Base-by-base conservation (phyloP, 2,888 invertebrate species). In the Acanthococcus lagerstroemiae region DNA sequence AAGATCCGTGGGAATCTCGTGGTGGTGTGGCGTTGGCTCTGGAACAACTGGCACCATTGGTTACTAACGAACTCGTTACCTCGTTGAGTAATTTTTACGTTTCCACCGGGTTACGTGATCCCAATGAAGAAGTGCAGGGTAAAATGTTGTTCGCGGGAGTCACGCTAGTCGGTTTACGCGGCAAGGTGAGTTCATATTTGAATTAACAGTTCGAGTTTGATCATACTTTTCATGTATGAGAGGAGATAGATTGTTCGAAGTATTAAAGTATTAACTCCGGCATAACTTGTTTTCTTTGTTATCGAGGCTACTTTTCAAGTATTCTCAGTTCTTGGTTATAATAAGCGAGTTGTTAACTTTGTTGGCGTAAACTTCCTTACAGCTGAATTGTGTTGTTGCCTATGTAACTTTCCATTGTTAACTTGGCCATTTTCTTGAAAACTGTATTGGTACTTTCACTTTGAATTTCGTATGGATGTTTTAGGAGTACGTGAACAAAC, bases 91-190 rank as follows among this genome's bases (percentile, higher is more conserved):
- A 84, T 71, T 92, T 92, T 77, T 88, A 91, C 77, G 94, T 97
- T 46, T 84, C 87, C 4, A 84, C 84, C 63, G 69, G 69, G 50
- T 81, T 99, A 50, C 87, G 87, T 1, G 99, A 99, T 80, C 81
- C 95, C 22, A 83, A 86, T 74, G 84, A 76, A n/a, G 76, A 77
- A 46, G 81, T 81, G 21, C 83, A 94, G 65, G 87, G 86, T 25
- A 86, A 90, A 76, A 96, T 99, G 95, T 80, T 95, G 67, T 86
- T 86, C 69, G 94, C 96, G 15, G 95, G 96, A n/a, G 83, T 95
- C 70, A 87, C 87, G 56, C 84, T 91, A 68, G 91, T 97, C 2
- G 90, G 95, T 74, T 79, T 88, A 65, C 95, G 97, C 77, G 97
- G 97, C 27, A 94, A 93, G 80, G 87, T 86, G 70, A 76, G 76